Evolutionary conservation across 2,797 vertebrate species (phyloP).

Genomic region (Schizopygopsis pylzovi): DNA sequence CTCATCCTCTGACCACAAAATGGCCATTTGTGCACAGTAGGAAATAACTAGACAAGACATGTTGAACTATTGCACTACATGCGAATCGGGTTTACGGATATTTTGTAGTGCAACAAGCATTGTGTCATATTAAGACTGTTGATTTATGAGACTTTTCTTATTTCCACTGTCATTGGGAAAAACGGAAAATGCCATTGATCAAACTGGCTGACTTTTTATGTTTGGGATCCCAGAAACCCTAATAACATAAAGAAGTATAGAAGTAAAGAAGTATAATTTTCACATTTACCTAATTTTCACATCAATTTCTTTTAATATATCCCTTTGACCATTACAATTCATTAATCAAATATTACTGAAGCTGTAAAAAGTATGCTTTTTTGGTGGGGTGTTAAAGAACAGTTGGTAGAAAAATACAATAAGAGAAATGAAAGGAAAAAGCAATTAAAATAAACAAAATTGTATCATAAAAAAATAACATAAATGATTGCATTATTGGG

Average conservation of each 20-base stretch:
- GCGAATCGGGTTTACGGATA: neutral
- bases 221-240: neutral
- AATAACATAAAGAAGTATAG: neutral
- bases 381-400: too few species aligned
- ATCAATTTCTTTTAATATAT: too few species aligned
- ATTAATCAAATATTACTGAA: neutral
- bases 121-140: neutral
- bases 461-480: too few species aligned
- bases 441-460: too few species aligned
- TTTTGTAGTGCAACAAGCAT: neutral
- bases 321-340: neutral
- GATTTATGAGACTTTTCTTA: neutral
- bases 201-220: neutral
- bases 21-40: slow-evolving; percentile 22
- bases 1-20: slow-evolving; percentile 37
- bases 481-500: neutral
- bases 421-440: too few species aligned
- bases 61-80: slow-evolving; percentile 14
- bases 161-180: slow-evolving; percentile 10
- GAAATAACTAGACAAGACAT: slow-evolving; percentile 12
- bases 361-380: neutral
- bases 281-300: neutral
- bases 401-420: neutral
- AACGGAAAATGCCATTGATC: neutral
- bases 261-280: too few species aligned